Percentiles rank a stretch among this genome's conserved stretches.
phyloP scores from a whole-genome alignment of 2,888 invertebrate genomes.

The Catonia carolina region DNA sequence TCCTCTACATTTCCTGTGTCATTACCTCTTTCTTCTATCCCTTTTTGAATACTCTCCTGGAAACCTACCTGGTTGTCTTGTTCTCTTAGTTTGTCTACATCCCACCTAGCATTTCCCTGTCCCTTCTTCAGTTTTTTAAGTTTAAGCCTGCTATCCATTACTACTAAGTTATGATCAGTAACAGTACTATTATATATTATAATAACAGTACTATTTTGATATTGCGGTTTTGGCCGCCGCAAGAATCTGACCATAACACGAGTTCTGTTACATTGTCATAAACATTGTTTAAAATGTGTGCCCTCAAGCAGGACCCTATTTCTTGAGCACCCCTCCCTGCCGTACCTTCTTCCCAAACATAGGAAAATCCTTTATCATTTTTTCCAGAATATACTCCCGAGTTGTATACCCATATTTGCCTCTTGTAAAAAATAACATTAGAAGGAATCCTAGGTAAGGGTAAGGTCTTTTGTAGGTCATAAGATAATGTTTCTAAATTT shows the following conservation, averaged over 20 bases:
- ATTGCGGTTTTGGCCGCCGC: slow-evolving; percentile 7
- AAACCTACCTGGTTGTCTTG: too few relatives aligned
- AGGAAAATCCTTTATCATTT: slow-evolving; percentile 5
- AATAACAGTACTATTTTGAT: slow-evolving; percentile 6
- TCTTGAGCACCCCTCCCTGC: slow-evolving; percentile 36
- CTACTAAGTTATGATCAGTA: too few relatives aligned
- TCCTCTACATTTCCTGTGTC: too few relatives aligned
- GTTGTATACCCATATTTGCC: slow-evolving; percentile 5
- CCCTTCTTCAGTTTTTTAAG: too few relatives aligned
- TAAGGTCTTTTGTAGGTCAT: neutral
- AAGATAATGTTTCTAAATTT: neutral
- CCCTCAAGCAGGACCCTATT: slow-evolving; percentile 33
- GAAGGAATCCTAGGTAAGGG: neutral
- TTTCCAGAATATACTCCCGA: slow-evolving; percentile 11
- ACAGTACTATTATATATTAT: too few relatives aligned
- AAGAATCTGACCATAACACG: slow-evolving; percentile 10
- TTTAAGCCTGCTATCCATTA: too few relatives aligned
- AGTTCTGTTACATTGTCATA: neutral
- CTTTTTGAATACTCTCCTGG: too few relatives aligned
- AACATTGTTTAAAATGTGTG: slow-evolving; percentile 21
- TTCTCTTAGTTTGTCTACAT: too few relatives aligned
- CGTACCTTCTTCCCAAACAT: slow-evolving; percentile 22
- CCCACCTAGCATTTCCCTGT: too few relatives aligned
- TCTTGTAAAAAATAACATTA: slow-evolving; percentile 11
- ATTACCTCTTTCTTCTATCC: too few relatives aligned